phyloP scores from a whole-genome alignment of 1,140 invertebrate species.

The Drosophila ambigua region DNA sequence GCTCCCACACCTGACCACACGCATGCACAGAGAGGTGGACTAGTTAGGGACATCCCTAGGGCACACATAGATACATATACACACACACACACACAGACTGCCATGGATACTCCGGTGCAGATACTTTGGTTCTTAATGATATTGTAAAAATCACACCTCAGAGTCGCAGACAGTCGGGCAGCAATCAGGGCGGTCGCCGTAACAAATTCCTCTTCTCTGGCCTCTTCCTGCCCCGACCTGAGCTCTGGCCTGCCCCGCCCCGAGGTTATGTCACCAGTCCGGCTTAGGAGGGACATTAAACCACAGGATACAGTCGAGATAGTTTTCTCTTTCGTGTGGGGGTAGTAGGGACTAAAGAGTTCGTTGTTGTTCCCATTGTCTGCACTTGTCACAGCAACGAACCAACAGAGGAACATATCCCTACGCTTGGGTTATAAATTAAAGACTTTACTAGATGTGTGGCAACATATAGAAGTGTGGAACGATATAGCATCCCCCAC shows the following conservation, averaged over 20 bases:
- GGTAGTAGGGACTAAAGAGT: conserved; percentile 51
- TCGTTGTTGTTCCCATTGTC: conserved; percentile 44
- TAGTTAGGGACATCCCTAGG: conserved; percentile 35
- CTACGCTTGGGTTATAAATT: conserved; percentile 49
- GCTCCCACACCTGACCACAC: conserved; percentile 75
- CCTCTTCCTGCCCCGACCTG: conserved; percentile 16
- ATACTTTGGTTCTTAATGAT: conserved; percentile 60
- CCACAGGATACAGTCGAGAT: conserved; percentile 64
- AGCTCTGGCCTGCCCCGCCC: conserved; percentile 34
- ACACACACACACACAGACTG: conserved; percentile 19
- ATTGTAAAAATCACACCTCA: conserved; percentile 81
- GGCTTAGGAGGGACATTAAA: conserved; percentile 71
- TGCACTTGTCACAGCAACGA: conserved; percentile 67
- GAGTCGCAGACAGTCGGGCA: conserved; percentile 46
- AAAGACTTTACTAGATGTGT: conserved; percentile 45
- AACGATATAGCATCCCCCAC: conserved; percentile 16
- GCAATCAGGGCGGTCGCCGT: conserved; percentile 68
- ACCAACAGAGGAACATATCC: conserved; percentile 8
- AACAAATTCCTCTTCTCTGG: conserved; percentile 11
- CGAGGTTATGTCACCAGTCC: conserved; percentile 72
- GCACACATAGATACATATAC: conserved; percentile 15
- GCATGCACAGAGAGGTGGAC: conserved; percentile 36
- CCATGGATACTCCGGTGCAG: background rate
- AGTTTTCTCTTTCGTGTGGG: conserved; percentile 6
- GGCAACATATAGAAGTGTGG: background rate